A percentile compares a stretch with the other conserved stretches of the same genome.
These are phyloP conservation scores for Sinocyclocheilus grahami DNA, from an alignment of 2,113 vertebrate species.

Conservation along the genomic window DNA sequence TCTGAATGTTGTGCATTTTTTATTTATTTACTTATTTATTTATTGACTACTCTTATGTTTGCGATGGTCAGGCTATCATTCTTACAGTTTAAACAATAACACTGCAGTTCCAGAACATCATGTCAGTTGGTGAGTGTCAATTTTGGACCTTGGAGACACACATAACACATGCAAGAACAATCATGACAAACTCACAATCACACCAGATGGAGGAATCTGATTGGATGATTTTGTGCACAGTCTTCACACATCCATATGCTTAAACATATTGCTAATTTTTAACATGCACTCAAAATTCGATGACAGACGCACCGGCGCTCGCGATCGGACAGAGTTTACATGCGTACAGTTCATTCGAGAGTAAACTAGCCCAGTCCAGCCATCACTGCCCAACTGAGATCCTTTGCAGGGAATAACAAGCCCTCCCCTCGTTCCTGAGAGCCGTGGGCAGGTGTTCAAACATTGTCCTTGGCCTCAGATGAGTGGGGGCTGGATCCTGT, in stretches of 20 bases:
- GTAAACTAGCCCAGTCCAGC: conserved; percentile 13
- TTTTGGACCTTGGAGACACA: neutral
- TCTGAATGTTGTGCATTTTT: neutral
- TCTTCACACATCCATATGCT: conserved; percentile 1
- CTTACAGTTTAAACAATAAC: neutral
- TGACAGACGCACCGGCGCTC: neutral
- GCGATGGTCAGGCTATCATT: neutral
- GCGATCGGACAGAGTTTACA: neutral
- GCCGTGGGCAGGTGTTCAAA: conserved; percentile 63
- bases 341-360: neutral
- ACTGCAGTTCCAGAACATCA: neutral
- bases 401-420: conserved; percentile 38
- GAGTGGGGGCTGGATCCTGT: conserved; percentile 38
- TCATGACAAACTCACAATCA: neutral
- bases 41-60: neutral
- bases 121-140: neutral
- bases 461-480: conserved; percentile 63
- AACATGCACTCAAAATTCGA: neutral
- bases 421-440: conserved; percentile 39
- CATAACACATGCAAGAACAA: conserved; percentile 7
- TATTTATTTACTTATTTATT: neutral
- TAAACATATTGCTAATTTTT: neutral
- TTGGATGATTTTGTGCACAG: neutral
- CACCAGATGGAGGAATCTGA: conserved; percentile 21
- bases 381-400: neutral